phyloP scores from a whole-genome alignment of 2,113 vertebrate genomes.

The Taxidea taxus region DNA sequence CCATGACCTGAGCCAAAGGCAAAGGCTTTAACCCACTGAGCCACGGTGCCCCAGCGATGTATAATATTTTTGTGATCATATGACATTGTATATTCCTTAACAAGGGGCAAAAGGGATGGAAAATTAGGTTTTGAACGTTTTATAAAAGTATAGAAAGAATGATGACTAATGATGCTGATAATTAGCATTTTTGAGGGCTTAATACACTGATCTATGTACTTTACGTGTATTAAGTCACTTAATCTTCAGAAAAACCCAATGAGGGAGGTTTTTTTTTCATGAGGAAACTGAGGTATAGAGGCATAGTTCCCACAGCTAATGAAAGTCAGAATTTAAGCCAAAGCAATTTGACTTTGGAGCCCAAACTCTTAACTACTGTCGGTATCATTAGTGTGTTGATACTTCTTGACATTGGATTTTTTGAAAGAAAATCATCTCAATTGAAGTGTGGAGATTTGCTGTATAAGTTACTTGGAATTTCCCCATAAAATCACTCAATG shows the following conservation, averaged over 20 bases:
- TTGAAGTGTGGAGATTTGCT: not conserved
- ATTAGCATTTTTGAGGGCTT: not conserved
- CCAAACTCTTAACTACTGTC: not conserved
- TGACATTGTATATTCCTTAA: not conserved
- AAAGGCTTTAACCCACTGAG: no score
- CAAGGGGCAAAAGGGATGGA: not conserved
- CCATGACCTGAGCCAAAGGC: no score
- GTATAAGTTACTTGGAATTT: not conserved
- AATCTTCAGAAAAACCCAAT: not conserved
- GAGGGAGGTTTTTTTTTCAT: not conserved
- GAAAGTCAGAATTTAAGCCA: not conserved
- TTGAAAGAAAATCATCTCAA: not conserved
- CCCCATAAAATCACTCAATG: not conserved
- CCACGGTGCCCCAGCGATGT: no score
- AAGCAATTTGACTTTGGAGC: not conserved
- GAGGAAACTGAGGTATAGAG: not conserved
- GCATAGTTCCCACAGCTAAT: not conserved
- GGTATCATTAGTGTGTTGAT: not conserved
- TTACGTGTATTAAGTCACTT: not conserved
- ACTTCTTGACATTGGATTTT: not conserved
- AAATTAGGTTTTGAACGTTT: not conserved
- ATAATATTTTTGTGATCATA: not conserved
- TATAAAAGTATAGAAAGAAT: not conserved
- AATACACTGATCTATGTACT: not conserved
- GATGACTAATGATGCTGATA: not conserved